Evolutionary conservation across 2,797 vertebrate species (phyloP).

Genomic region (Sphenopsis melanotis): DNA sequence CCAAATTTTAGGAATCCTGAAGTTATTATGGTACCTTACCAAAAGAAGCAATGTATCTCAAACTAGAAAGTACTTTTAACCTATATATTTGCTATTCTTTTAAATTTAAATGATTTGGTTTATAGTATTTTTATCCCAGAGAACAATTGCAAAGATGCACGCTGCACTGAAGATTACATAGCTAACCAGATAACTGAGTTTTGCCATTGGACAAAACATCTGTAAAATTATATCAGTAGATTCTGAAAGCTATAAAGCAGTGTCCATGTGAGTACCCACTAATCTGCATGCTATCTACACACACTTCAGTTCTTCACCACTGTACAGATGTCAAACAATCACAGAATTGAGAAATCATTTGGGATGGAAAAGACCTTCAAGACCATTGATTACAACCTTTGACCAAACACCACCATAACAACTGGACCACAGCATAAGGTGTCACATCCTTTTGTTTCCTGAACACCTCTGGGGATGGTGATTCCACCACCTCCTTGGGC

Average conservation of each 20-base stretch:
- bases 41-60: not conserved
- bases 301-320: not conserved
- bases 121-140: not conserved
- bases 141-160: not conserved
- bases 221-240: not conserved
- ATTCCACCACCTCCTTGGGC: not conserved
- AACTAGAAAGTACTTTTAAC: not conserved
- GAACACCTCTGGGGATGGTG: not conserved
- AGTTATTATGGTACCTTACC: not conserved
- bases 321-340: not conserved
- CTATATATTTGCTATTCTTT: not conserved
- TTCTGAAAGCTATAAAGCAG: not conserved
- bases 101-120: not conserved
- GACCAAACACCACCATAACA: not conserved
- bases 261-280: fast-evolving
- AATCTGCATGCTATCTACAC: not conserved
- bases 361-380: not conserved
- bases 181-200: not conserved
- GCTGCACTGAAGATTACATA: not conserved
- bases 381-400: not conserved
- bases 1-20: not conserved
- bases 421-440: too few species aligned
- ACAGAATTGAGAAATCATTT: not conserved
- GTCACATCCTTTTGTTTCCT: fast-evolving
- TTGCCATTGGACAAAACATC: not conserved